Conservation (phyloP, 2,888 invertebrate genomes). For the Ethmia dodecea region DNA sequence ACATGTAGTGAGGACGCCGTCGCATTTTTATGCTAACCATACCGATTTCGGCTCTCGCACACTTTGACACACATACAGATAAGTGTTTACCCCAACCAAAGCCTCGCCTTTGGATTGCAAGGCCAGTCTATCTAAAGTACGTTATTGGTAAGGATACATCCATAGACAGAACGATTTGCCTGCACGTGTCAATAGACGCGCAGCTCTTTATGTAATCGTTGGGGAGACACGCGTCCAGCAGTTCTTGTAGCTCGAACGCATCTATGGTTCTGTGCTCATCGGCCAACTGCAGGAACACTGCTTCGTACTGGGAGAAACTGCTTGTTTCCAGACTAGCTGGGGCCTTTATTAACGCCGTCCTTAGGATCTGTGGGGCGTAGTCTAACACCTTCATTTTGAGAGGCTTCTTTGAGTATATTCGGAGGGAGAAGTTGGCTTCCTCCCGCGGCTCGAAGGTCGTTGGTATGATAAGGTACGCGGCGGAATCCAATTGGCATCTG, state of each 20-base stretch:
- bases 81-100: no score
- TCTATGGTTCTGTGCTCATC: conserved; percentile 94
- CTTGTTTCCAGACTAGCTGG: conserved; percentile 83
- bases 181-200: conserved; percentile 93
- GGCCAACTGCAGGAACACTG: conserved; percentile 91
- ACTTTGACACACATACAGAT: no score
- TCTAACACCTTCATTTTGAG: conserved; percentile 86
- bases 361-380: conserved; percentile 81
- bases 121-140: no score
- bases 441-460: conserved; percentile 95
- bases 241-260: conserved; percentile 93
- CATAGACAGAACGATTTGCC: conserved; percentile 92
- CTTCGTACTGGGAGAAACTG: conserved; percentile 91
- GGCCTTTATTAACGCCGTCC: conserved; percentile 86
- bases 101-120: no score
- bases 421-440: conserved; percentile 91
- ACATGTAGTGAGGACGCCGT: no score
- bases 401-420: conserved; percentile 87
- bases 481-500: conserved; percentile 87
- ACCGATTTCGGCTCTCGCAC: no score
- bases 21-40: no score
- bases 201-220: conserved; percentile 97
- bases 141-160: conserved; percentile 83
- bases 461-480: conserved; percentile 90
- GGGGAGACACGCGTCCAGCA: conserved; percentile 92